Conservation (phyloP, 2,797 vertebrate species). For the Hybognathus amarus region DNA sequence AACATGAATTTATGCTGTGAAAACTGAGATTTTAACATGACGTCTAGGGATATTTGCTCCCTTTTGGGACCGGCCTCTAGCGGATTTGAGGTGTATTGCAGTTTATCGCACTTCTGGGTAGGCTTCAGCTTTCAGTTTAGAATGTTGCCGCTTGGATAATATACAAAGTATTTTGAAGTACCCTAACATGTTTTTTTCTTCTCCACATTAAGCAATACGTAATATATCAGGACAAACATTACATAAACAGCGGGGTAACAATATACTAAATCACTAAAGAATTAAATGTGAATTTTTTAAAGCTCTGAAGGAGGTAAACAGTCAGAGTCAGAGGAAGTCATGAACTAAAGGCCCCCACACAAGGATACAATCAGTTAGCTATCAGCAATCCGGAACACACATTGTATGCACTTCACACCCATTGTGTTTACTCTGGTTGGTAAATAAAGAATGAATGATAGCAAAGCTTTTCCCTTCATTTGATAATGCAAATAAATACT, state of each 20-base stretch:
- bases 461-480: constrained; percentile 58
- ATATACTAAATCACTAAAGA: not conserved
- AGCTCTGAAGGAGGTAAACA: constrained; percentile 50
- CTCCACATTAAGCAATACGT: constrained; percentile 4
- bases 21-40: no score
- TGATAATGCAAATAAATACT: constrained; percentile 60
- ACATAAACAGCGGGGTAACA: not conserved
- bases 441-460: constrained; percentile 56
- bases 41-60: no score
- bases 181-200: not conserved
- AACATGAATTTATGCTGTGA: no score
- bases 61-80: no score
- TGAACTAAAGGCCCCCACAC: constrained; percentile 50
- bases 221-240: not conserved
- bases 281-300: constrained; percentile 33
- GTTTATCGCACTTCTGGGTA: no score
- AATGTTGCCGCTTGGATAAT: no score
- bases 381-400: constrained; percentile 56
- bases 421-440: constrained; percentile 59
- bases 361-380: constrained; percentile 57
- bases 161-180: not conserved
- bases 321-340: constrained; percentile 41
- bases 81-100: no score
- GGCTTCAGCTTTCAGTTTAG: no score
- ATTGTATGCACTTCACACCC: constrained; percentile 59